Base-by-base conservation (phyloP, 2,888 invertebrate genomes). In the Anorthoa munda region DNA sequence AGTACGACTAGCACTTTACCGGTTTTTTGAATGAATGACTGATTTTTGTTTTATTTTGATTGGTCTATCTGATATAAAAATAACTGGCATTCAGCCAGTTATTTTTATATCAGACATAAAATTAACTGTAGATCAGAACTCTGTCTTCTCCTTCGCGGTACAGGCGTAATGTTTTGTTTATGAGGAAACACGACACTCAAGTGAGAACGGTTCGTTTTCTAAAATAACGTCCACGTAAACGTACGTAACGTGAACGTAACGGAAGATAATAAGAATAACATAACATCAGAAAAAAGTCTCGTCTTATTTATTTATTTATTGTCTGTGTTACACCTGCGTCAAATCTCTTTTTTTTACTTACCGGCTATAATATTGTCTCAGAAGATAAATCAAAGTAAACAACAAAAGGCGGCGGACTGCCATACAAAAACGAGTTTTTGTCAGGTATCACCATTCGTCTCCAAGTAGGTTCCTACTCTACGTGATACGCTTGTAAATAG, bases 361-460 rank as follows among this genome's bases (percentile, higher is more conserved):
- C 4, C n/a, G 46, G 12, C 48, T 39, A 46, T 1, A 2, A 17
- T 39, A 58, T 23, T 23, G 11, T 18, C 2, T 18, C 21, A 12
- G 15, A 11, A 50, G 9, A 26, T 71, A 3, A 50, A 39, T 21
- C 26, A 26, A 23, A 60, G 50, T 21, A 45, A 58, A 59, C 23
- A 26, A 58, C 15, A 15, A 15, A 21, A 31, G 39, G 39, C 56
- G 17, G 31, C 26, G 21, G 39, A 21, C 13, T 18, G 26, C 26
- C 68, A 45, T 18, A 77, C 21, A 67, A 23, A 77, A 76, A 79
- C 80, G 7, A 7, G 61, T 60, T 60, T 74, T 71, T 71, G 15
- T 59, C 51, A 51, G n/a, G 31, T 58, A 45, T 23, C 53, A 18
- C 46, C 17, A 55, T 48, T 76, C 12, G n/a, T 66, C 17, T 55